Percentiles rank a stretch among this genome's conserved stretches.
Evolutionary conservation across 64 coral and sea anemone genomes (phyloP).

Genomic region (Pocillopora damicornis): DNA sequence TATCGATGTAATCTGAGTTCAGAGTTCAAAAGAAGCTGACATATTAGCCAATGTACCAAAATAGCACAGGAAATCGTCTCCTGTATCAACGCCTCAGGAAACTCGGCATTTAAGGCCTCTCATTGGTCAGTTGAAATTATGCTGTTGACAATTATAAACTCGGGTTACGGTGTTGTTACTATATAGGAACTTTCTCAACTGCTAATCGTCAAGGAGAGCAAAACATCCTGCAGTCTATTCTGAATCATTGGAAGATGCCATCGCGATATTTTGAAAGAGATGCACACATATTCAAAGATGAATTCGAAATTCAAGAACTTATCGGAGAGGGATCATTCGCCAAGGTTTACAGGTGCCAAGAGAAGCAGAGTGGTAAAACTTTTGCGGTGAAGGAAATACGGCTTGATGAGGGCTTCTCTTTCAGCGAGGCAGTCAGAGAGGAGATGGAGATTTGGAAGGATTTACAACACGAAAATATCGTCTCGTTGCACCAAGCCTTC

Average conservation of each 20-base stretch:
- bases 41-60: neutral
- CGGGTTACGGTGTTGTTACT: neutral
- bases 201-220: neutral
- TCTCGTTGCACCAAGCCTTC: slow-evolving; percentile 44
- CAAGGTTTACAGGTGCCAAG: slow-evolving; percentile 67
- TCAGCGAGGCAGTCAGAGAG: slow-evolving; percentile 52
- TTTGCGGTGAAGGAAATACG: slow-evolving; percentile 75
- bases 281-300: neutral
- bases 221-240: neutral
- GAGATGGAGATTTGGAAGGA: slow-evolving; percentile 78
- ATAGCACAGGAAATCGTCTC: neutral
- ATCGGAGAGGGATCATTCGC: slow-evolving; percentile 84
- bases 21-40: neutral
- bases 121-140: neutral
- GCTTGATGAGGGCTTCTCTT: neutral
- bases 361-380: slow-evolving; percentile 46
- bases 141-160: neutral
- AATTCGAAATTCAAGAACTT: slow-evolving; percentile 59
- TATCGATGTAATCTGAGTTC: neutral
- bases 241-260: slow-evolving; percentile 1
- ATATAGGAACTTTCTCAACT: neutral
- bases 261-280: neutral
- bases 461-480: slow-evolving; percentile 85
- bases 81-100: slow-evolving; percentile 8
- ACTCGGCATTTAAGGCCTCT: neutral